Evolutionary conservation across 2,113 vertebrate genomes (phyloP).

Genomic region (Passer domesticus): DNA sequence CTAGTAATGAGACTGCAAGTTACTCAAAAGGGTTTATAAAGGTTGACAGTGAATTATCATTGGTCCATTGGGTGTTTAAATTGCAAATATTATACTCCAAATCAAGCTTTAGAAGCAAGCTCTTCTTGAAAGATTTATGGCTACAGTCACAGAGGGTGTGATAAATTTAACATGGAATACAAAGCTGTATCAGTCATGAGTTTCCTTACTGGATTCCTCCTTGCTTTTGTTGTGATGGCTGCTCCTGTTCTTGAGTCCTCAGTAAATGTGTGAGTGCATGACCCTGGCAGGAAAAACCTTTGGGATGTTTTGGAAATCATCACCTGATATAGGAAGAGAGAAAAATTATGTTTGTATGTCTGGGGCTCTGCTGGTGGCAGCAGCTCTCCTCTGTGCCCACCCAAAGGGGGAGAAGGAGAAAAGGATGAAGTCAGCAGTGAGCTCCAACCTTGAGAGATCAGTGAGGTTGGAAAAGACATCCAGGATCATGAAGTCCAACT

Average conservation of each 20-base stretch:
- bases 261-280: not conserved
- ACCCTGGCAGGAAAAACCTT: not conserved
- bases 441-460: no score
- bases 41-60: conserved; percentile 43
- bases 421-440: not conserved
- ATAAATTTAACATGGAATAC: conserved; percentile 1
- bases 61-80: conserved; percentile 41
- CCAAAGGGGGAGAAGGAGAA: not conserved
- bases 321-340: fast-evolving
- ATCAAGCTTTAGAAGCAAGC: not conserved
- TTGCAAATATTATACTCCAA: conserved; percentile 31
- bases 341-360: not conserved
- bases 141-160: not conserved
- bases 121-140: conserved; percentile 53
- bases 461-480: not conserved
- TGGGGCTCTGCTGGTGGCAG: not conserved
- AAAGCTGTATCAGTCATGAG: not conserved
- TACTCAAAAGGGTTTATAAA: conserved; percentile 8
- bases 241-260: not conserved
- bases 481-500: fast-evolving
- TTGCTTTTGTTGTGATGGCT: not conserved
- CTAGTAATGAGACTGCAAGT: conserved; percentile 21
- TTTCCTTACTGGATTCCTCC: not conserved
- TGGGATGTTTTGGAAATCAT: not conserved
- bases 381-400: fast-evolving